Percentiles rank a stretch among this genome's conserved stretches.
Evolutionary conservation across 2,113 vertebrate genomes (phyloP).

Genomic region (Scomber scombrus): DNA sequence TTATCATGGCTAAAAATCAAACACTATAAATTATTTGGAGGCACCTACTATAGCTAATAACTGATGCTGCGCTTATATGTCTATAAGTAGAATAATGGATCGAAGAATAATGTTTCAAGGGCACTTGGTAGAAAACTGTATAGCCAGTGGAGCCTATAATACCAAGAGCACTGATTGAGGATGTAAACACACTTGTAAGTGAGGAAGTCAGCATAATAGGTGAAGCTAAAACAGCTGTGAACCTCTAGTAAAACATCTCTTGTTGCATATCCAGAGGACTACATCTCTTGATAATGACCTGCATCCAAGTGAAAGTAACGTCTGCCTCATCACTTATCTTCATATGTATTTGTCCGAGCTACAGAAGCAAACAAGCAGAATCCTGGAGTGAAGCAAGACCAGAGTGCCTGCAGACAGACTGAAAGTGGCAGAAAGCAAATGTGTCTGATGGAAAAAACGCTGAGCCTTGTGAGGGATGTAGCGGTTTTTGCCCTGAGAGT

Average conservation of each 20-base stretch:
- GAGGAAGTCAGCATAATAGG: background rate
- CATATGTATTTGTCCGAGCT: slow-evolving; percentile 1
- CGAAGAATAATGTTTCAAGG: slow-evolving; percentile 4
- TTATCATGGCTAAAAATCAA: background rate
- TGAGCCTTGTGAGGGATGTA: slow-evolving; percentile 17
- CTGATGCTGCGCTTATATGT: background rate
- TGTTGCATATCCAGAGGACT: slow-evolving; percentile 4
- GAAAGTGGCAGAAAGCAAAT: background rate
- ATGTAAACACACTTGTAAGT: background rate
- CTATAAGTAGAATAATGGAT: slow-evolving; percentile 5
- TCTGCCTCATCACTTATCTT: slow-evolving; percentile 12
- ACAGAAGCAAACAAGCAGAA: slow-evolving; percentile 8
- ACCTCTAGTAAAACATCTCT: background rate
- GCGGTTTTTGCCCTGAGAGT: slow-evolving; percentile 38
- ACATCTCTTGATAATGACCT: slow-evolving; percentile 18
- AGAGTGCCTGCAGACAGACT: background rate
- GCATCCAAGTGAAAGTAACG: background rate
- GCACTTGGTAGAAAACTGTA: slow-evolving; percentile 7
- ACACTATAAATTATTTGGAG: background rate
- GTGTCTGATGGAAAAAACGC: slow-evolving; percentile 4
- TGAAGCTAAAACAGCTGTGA: background rate
- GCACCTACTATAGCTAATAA: background rate
- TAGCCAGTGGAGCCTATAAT: slow-evolving; percentile 1
- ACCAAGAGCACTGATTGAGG: slow-evolving; percentile 1
- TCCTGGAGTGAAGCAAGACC: background rate